A percentile compares a stretch with the other conserved stretches of the same genome.
Conservation (phyloP, 2,113 vertebrate species). For the Capreolus pygargus region DNA sequence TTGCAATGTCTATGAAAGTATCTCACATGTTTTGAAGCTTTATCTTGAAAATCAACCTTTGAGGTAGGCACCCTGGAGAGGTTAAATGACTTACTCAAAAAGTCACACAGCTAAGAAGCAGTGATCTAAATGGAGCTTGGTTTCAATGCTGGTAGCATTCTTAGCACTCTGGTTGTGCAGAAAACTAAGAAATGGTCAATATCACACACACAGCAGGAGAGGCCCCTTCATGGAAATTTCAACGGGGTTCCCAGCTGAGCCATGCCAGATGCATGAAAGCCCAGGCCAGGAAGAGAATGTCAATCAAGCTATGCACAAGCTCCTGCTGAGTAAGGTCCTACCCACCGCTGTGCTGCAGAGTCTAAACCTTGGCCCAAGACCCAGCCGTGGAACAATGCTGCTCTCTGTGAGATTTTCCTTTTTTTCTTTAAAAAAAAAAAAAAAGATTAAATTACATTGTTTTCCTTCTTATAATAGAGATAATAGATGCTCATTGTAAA, state of each 20-base stretch:
- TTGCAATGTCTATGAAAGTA: neutral
- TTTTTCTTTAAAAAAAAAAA: neutral
- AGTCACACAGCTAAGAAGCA: neutral
- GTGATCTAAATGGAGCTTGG: neutral
- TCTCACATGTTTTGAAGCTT: neutral
- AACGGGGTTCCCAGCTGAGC: constrained; percentile 55
- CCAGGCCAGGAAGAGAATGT: constrained; percentile 12
- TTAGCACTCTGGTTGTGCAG: neutral
- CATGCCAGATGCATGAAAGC: constrained; percentile 41
- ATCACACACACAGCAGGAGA: neutral
- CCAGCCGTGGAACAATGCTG: constrained; percentile 46
- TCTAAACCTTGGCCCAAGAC: constrained; percentile 49
- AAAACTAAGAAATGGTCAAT: constrained; percentile 35
- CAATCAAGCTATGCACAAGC: constrained; percentile 52
- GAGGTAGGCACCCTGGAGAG: neutral
- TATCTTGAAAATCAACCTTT: neutral
- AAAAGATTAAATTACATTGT: constrained; percentile 7
- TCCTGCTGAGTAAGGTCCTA: constrained; percentile 47
- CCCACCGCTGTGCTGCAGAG: neutral
- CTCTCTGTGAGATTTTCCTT: constrained; percentile 44
- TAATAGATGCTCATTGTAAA: constrained; percentile 47
- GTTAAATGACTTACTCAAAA: neutral
- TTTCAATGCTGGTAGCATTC: neutral
- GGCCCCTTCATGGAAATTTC: constrained; percentile 50
- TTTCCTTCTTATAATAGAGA: constrained; percentile 52